phyloP scores from a whole-genome alignment of 2,113 vertebrate genomes.

The Egretta garzetta region DNA sequence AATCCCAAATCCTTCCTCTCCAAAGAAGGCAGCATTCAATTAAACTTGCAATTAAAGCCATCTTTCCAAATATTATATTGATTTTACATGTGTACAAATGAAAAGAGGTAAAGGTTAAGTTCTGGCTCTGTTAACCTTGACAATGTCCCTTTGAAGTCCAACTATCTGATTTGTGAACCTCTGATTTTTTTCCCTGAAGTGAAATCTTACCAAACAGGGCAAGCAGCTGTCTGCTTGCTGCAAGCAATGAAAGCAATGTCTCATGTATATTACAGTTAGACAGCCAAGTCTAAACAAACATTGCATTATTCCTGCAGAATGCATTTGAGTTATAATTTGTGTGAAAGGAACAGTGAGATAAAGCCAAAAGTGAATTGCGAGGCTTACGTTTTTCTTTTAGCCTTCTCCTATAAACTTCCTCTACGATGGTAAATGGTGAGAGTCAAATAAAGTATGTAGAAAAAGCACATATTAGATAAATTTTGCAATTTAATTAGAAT shows the following conservation, averaged over 20 bases:
- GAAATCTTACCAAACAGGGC: slow-evolving; percentile 43
- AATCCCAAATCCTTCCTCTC: neutral
- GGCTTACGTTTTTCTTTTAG: slow-evolving; percentile 88
- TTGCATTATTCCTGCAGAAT: slow-evolving; percentile 33
- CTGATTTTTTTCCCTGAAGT: neutral
- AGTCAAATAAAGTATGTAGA: slow-evolving; percentile 64
- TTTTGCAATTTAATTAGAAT: slow-evolving; percentile 12
- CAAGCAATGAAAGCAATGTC: slow-evolving; percentile 11
- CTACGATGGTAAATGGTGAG: slow-evolving; percentile 74
- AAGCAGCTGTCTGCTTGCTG: slow-evolving; percentile 59
- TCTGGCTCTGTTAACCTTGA: slow-evolving; percentile 22
- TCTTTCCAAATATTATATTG: neutral
- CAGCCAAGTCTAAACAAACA: slow-evolving; percentile 13
- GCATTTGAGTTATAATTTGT: slow-evolving; percentile 16
- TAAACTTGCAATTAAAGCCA: neutral
- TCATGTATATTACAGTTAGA: neutral
- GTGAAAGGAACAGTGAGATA: slow-evolving; percentile 31
- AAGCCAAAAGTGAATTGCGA: slow-evolving; percentile 63
- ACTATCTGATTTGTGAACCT: neutral
- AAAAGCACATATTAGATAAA: slow-evolving; percentile 74
- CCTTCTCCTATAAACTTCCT: slow-evolving; percentile 86
- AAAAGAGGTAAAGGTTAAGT: neutral
- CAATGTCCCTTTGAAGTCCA: neutral
- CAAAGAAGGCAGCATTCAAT: neutral
- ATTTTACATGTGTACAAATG: neutral